phyloP scores from a whole-genome alignment of 2,113 vertebrate genomes.

The Chiloscyllium plagiosum region DNA sequence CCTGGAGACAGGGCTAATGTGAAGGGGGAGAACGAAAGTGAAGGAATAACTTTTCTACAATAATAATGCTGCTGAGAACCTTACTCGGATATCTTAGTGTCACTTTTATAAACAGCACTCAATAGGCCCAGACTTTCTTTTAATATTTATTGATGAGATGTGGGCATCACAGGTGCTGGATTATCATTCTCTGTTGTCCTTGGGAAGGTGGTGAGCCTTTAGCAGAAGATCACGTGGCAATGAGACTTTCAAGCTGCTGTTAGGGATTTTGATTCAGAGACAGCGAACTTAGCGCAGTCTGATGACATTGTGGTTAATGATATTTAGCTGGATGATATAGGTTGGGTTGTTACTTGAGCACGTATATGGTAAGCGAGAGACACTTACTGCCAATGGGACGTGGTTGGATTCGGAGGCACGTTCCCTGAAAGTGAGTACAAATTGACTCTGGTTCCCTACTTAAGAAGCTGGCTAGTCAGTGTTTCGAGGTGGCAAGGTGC shows the following conservation, averaged over 20 bases:
- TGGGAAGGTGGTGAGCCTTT: background rate
- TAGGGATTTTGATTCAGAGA: background rate
- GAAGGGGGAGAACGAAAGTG: background rate
- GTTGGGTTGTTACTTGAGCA: no score
- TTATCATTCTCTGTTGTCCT: background rate
- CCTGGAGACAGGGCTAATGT: background rate
- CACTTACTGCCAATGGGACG: no score
- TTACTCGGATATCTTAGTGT: background rate
- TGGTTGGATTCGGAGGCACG: no score
- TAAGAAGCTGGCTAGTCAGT: no score
- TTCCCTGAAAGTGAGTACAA: no score
- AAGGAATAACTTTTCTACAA: background rate
- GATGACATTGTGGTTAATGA: no score
- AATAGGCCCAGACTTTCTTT: background rate
- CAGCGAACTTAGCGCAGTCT: background rate
- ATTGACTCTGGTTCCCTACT: no score
- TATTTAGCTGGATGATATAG: no score
- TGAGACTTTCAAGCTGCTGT: background rate
- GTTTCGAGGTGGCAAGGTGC: no score
- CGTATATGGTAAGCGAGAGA: no score
- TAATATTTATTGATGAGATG: background rate
- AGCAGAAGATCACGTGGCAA: background rate
- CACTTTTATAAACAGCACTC: background rate
- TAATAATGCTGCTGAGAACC: background rate
- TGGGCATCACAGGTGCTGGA: background rate